Evolutionary conservation across 2,797 vertebrate genomes (phyloP).

Genomic region (Craterocephalus amniculus): DNA sequence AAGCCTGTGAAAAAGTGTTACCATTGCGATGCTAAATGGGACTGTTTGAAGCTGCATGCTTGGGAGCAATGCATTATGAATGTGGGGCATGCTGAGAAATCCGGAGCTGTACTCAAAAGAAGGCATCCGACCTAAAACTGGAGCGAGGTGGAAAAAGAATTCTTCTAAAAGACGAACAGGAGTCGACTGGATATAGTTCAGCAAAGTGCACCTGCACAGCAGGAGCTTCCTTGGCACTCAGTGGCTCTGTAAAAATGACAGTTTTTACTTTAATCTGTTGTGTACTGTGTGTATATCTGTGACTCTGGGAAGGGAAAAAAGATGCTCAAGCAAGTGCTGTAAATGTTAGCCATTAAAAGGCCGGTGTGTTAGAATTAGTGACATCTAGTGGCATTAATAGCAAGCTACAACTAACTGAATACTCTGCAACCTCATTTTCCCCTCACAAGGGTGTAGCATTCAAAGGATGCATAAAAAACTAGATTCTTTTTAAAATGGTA

Average conservation of each 20-base stretch:
- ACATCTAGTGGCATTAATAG: not conserved
- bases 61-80: slow-evolving; percentile 60
- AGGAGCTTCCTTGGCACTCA: slow-evolving; percentile 28
- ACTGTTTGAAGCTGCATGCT: slow-evolving; percentile 58
- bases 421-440: not conserved
- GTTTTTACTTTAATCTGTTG: slow-evolving; percentile 29
- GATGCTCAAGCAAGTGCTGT: not conserved
- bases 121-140: slow-evolving; percentile 46
- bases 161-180: slow-evolving; percentile 20
- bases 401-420: not conserved
- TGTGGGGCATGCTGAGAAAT: slow-evolving; percentile 65
- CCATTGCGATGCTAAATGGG: slow-evolving; percentile 60
- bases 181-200: slow-evolving; percentile 48
- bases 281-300: slow-evolving; percentile 53
- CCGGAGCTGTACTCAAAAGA: slow-evolving; percentile 58
- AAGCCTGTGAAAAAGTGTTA: slow-evolving; percentile 46
- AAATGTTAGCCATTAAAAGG: not conserved
- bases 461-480: not conserved
- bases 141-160: slow-evolving; percentile 26
- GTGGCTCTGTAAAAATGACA: slow-evolving; percentile 9
- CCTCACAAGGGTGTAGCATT: too few species aligned
- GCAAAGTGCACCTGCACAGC: slow-evolving; percentile 30
- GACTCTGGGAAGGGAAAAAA: slow-evolving; percentile 26
- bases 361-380: not conserved
- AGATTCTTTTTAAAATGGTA: too few species aligned